Evolutionary conservation across 2,888 invertebrate genomes (phyloP).

Genomic region (Polyommatus iphigenia): DNA sequence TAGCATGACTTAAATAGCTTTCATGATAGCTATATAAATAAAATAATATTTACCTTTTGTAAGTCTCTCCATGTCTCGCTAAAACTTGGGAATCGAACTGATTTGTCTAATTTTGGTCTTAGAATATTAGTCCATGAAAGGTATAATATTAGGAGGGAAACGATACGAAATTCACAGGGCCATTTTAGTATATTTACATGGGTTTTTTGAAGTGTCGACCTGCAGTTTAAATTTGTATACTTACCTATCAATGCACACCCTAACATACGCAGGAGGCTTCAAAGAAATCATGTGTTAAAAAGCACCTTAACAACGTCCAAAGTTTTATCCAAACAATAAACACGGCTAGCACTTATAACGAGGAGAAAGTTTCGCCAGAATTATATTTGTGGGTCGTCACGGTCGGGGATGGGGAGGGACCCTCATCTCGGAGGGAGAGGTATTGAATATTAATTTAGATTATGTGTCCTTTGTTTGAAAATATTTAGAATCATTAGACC

Average conservation of each 20-base stretch:
- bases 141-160: too few species aligned
- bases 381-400: slow-evolving; percentile 81
- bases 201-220: too few species aligned
- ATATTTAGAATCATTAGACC: slow-evolving; percentile 21
- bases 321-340: slow-evolving; percentile 40
- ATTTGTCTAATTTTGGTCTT: too few species aligned
- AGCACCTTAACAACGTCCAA: slow-evolving; percentile 33
- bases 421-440: slow-evolving; percentile 60
- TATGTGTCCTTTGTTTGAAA: slow-evolving; percentile 28
- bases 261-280: background rate
- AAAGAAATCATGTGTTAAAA: slow-evolving; percentile 16
- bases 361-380: slow-evolving; percentile 78
- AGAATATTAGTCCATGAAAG: too few species aligned
- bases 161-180: too few species aligned
- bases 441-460: slow-evolving; percentile 39
- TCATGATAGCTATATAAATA: too few species aligned
- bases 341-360: slow-evolving; percentile 62
- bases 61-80: too few species aligned
- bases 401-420: slow-evolving; percentile 70
- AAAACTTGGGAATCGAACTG: too few species aligned
- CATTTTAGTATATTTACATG: too few species aligned
- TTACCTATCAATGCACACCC: background rate
- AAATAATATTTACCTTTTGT: too few species aligned
- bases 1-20: background rate
- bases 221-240: too few species aligned